phyloP scores from a whole-genome alignment of 2,113 vertebrate genomes.

The Pituophis catenifer region DNA sequence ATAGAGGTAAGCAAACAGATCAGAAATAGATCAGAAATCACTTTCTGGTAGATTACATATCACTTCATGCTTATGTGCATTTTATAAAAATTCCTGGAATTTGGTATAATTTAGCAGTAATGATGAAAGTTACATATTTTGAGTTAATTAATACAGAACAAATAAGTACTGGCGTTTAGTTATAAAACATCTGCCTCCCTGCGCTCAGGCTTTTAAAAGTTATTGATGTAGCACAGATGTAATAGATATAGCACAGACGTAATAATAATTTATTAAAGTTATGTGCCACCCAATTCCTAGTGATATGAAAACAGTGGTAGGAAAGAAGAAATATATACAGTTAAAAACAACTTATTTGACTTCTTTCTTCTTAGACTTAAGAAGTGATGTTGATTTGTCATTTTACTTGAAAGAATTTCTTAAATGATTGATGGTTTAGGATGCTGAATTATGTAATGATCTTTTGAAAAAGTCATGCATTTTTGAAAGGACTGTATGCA shows the following conservation, averaged over 20 bases:
- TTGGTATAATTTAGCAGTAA: background rate
- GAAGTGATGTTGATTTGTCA: background rate
- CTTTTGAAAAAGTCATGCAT: background rate
- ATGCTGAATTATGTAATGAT: background rate
- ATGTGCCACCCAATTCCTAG: background rate
- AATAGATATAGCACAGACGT: background rate
- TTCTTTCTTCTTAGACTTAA: background rate
- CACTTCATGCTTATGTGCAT: background rate
- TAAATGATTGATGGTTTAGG: background rate
- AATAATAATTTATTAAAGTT: background rate
- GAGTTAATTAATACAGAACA: background rate
- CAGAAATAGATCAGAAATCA: background rate
- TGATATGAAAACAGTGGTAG: background rate
- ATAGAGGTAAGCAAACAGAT: no score
- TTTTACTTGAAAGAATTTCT: background rate
- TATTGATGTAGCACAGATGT: background rate
- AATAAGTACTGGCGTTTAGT: background rate
- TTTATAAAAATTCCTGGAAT: background rate
- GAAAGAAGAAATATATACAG: background rate
- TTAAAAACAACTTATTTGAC: background rate
- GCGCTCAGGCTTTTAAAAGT: background rate
- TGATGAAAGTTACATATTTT: background rate
- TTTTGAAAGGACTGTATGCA: background rate
- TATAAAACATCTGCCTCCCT: background rate
- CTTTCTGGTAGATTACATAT: background rate